Conservation (phyloP, 1,140 invertebrate genomes). For the Acromyrmex charruanus region DNA sequence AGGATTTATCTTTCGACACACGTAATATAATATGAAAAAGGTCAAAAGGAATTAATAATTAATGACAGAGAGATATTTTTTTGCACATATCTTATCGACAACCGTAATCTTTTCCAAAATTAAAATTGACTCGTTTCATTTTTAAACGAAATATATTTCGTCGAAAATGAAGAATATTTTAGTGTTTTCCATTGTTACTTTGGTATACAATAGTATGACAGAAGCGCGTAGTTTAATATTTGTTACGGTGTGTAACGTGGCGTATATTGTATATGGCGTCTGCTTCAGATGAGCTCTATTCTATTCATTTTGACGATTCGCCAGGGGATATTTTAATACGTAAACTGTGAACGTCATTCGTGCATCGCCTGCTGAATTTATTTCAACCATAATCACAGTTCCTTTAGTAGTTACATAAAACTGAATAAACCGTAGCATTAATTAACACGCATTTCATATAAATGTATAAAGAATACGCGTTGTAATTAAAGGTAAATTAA, state of each 20-base stretch:
- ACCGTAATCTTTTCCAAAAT: neutral
- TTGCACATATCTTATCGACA: neutral
- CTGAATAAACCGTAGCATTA: neutral
- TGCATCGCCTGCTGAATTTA: conserved; percentile 13
- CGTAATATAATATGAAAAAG: conserved; percentile 6
- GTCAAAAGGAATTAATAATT: conserved; percentile 23
- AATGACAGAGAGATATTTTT: neutral
- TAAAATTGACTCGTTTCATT: neutral
- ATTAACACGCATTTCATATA: neutral
- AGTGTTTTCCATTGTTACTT: neutral
- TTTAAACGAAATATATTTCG: neutral
- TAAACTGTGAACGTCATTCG: conserved; percentile 39
- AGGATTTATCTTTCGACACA: conserved; percentile 16
- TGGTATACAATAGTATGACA: neutral
- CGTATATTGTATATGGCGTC: conserved; percentile 32
- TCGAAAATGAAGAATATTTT: neutral
- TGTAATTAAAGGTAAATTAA: neutral
- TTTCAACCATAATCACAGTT: conserved; percentile 7
- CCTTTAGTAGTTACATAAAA: conserved; percentile 21
- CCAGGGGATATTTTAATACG: conserved; percentile 50
- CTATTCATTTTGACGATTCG: conserved; percentile 55
- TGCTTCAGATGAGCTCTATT: conserved; percentile 45
- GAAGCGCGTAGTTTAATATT: conserved; percentile 28
- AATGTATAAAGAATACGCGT: neutral
- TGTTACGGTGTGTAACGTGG: conserved; percentile 27